These are phyloP conservation scores for Lamproptera curius DNA, from an alignment of 2,888 invertebrate species.

Conservation along the genomic window DNA sequence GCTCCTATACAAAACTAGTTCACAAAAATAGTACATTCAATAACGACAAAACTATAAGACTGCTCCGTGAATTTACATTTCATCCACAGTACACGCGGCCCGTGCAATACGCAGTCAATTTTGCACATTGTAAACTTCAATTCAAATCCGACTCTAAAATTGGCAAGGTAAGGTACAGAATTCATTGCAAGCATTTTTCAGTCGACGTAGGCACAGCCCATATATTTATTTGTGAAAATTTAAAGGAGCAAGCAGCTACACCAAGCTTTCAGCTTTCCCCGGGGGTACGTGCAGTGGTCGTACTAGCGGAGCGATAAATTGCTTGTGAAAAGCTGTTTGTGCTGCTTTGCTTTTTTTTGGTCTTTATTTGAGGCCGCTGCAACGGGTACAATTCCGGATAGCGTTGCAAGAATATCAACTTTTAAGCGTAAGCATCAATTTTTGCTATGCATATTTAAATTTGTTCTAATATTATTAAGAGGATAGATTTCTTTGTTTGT, in stretches of 20 bases:
- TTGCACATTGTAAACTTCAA: slow-evolving; percentile 13
- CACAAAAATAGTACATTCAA: no score
- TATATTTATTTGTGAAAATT: slow-evolving; percentile 21
- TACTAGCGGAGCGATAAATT: slow-evolving; percentile 17
- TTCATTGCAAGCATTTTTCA: slow-evolving; percentile 3
- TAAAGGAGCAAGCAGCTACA: slow-evolving; percentile 9
- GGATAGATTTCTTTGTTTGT: no score
- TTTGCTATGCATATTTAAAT: no score
- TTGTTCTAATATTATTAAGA: no score
- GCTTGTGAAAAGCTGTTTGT: slow-evolving; percentile 21
- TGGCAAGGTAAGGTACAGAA: background rate
- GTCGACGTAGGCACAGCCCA: slow-evolving; percentile 6
- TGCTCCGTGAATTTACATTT: no score
- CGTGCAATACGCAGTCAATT: slow-evolving; percentile 16
- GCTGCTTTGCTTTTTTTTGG: slow-evolving; percentile 12
- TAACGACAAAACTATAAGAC: no score
- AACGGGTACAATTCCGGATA: slow-evolving; percentile 4
- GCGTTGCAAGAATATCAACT: no score
- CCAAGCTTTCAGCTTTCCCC: slow-evolving; percentile 15
- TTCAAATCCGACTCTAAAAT: slow-evolving; percentile 11
- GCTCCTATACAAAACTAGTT: no score
- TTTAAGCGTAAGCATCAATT: no score
- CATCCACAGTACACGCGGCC: slow-evolving; percentile 7
- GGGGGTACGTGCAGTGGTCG: slow-evolving; percentile 5
- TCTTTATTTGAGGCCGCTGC: slow-evolving; percentile 2